Evolutionary conservation across 2,113 vertebrate genomes (phyloP), one percentile per base, ranked within the genome.

Genomic region (Phocoena phocoena): DNA sequence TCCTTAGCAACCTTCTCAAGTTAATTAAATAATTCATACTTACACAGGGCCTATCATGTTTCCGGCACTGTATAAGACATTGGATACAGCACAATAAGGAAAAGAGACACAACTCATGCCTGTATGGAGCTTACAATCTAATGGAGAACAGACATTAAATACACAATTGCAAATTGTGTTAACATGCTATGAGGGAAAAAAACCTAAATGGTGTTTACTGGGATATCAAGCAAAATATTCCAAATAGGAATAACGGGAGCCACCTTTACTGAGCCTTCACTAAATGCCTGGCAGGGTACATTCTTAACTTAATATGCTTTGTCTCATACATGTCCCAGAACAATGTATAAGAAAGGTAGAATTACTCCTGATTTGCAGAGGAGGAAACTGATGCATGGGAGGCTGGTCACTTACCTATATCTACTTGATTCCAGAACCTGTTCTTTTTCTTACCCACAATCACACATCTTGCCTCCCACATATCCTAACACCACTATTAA

Each of bases 191-290:
- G 28, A 83, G 86, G 41, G 55, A 38, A 91, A 88, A 94, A 80
- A 77, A 38, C 17, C 47, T 38, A 73, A 86, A 92, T 23, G n/a
- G 33, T 83, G 81, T 71, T 73, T 79, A 82, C 62, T 87, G 25
- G 68, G 62, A 94, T 90, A 86, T 44, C 67, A 93, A 92, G 33
- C 89, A 82, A 94, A 95, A 73, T 85, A 89, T 60, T 89, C 79
- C 71, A 67, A 76, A 79, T 11, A 63, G 9, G 71, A 58, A 36
- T 23, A 80, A 60, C 18, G 15, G 25, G 63, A 81, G 47, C 47
- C 25, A 60, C 36, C 58, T 74, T 71, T 68, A 50, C 15, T 60
- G 65, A 81, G 67, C 47, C 55, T 58, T 86, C 81, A 76, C 17
- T 50, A 60, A 77, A 26, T 33, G 33, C 33, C 31, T 76, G 60